A percentile compares a stretch with the other conserved stretches of the same genome.
Evolutionary conservation across 2,888 invertebrate species (phyloP).

Genomic region (Ethmia dodecea): DNA sequence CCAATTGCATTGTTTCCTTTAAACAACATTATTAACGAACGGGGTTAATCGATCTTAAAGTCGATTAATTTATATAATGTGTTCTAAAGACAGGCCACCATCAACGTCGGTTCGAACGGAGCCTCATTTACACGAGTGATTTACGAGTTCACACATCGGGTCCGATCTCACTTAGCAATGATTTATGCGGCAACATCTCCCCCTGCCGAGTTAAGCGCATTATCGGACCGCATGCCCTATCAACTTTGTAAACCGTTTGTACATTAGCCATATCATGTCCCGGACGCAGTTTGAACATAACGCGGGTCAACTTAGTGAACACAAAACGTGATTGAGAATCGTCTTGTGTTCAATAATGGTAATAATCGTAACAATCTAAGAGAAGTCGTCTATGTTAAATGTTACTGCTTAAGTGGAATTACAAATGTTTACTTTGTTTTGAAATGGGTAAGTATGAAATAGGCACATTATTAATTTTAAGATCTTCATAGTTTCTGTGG

Average conservation of each 20-base stretch:
- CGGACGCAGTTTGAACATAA: too few relatives aligned
- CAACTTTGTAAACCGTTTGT: constrained; percentile 61
- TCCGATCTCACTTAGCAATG: constrained; percentile 73
- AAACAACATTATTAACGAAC: constrained; percentile 18
- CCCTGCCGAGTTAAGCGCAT: constrained; percentile 67
- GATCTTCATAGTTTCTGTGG: too few relatives aligned
- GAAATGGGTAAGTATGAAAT: too few relatives aligned
- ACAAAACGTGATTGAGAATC: too few relatives aligned
- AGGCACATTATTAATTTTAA: too few relatives aligned
- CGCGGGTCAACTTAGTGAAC: too few relatives aligned
- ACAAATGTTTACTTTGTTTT: too few relatives aligned
- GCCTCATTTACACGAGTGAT: constrained; percentile 71
- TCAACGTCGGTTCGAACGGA: constrained; percentile 44
- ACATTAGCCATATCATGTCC: too few relatives aligned
- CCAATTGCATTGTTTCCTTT: constrained; percentile 10
- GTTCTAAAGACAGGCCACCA: constrained; percentile 54
- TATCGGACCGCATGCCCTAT: constrained; percentile 65
- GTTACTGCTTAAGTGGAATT: too few relatives aligned
- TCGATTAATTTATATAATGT: constrained; percentile 49
- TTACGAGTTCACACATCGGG: constrained; percentile 73
- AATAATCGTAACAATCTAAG: too few relatives aligned
- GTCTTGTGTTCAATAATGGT: too few relatives aligned
- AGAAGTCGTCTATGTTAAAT: too few relatives aligned
- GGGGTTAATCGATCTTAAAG: constrained; percentile 31
- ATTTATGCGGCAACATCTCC: constrained; percentile 69